Conservation (phyloP, 2,888 invertebrate species). For the Chrysotoxum bicinctum region DNA sequence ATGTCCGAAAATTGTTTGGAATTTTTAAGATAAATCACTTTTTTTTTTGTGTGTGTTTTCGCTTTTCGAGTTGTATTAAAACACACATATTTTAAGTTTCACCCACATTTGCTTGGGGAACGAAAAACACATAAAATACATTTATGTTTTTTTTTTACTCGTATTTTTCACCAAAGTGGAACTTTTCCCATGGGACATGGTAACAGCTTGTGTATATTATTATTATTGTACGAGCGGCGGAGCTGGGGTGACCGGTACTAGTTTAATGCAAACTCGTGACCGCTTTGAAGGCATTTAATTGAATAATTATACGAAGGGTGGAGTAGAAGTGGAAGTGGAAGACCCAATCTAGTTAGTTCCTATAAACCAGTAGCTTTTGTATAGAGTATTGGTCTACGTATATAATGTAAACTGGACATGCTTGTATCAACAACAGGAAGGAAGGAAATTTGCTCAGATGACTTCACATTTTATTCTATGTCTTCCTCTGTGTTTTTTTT, state of each 20-base stretch:
- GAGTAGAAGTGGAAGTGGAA: not conserved
- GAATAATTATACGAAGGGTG: slow-evolving; percentile 56
- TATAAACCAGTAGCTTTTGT: slow-evolving; percentile 24
- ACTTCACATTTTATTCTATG: slow-evolving; percentile 41
- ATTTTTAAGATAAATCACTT: slow-evolving; percentile 45
- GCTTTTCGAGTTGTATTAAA: not conserved
- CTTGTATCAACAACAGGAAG: slow-evolving; percentile 61
- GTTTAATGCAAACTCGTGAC: slow-evolving; percentile 37
- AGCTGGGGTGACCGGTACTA: not conserved
- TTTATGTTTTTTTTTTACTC: not conserved
- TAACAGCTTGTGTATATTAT: slow-evolving; percentile 36
- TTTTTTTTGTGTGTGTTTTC: not conserved
- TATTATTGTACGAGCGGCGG: not conserved
- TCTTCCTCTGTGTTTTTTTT: slow-evolving; percentile 4
- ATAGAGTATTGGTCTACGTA: not conserved
- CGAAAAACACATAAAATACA: not conserved
- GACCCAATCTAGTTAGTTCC: not conserved
- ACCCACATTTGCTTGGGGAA: slow-evolving; percentile 24
- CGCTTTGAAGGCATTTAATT: slow-evolving; percentile 56
- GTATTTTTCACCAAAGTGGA: not conserved
- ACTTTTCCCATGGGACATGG: slow-evolving; percentile 17
- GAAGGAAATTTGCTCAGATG: slow-evolving; percentile 69
- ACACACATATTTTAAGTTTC: slow-evolving; percentile 14
- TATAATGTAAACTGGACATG: not conserved
- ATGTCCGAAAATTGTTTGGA: slow-evolving; percentile 36